Base-by-base conservation (phyloP, 2,888 invertebrate genomes). In the Aethes cnicana region DNA sequence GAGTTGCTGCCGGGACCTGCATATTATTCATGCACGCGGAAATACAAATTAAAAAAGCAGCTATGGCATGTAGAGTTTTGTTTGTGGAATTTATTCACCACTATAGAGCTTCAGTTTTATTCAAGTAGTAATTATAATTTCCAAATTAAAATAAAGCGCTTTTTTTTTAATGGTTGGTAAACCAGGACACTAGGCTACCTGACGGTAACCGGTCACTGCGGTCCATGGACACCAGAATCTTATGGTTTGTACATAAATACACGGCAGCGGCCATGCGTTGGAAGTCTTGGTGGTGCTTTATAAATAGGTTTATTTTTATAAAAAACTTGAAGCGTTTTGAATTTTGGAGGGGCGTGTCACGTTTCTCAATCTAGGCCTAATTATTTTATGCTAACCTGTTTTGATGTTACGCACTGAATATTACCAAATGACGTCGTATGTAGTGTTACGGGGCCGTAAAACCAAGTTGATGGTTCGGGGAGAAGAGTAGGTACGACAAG, bases 401-500 rank as follows among this genome's bases (percentile, higher is more conserved):
- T 43, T 50, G 37, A 46, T 39, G 39, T 46, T 33, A 52, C 39
- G 26, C 46, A 8, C 9, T 44, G 32, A 14, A 52, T 30, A 52
- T 39, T 52, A 46, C 46, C 32, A 33, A 39, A 46, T 25, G 36
- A 37, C 44, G 46, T 47, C 26, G 26, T 41, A 47, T 48, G 55
- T 54, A 55, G 49, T 59, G 56, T 55, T 44, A 56, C 52, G 43
- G 49, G 49, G 52, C 53, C 54, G 57, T 55, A 57, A 62, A 58
- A 55, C 26, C 5, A 36, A 61, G 43, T 59, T 61, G 59, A 59
- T 57, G 58, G 59, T 50, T 39, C 25, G 11, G 23, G 16, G 36
- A 55, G 54, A 58, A 53, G 56, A 49, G 57, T n/a, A 50, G 61
- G 58, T 59, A 60, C 58, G 59, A 65, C 64, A 59, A 61, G 56